Evolutionary conservation across 2,113 vertebrate species (phyloP).

Genomic region (Cebus imitator): DNA sequence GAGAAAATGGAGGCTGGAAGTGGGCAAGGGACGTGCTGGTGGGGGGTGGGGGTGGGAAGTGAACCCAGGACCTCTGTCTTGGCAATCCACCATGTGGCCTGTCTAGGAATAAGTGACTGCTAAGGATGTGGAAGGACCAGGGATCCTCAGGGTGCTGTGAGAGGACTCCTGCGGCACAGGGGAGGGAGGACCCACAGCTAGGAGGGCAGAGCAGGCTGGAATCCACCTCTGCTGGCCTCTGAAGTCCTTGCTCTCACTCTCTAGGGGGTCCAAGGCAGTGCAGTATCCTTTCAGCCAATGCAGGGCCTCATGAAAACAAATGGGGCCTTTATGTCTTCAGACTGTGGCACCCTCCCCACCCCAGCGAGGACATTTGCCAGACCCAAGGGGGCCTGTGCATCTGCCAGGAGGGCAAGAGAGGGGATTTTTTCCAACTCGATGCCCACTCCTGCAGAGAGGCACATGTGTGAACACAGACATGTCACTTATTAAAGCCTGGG

Average conservation of each 20-base stretch:
- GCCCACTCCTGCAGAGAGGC: background rate
- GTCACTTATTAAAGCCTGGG: background rate
- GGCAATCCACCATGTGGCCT: background rate
- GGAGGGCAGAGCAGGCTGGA: background rate
- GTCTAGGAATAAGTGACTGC: background rate
- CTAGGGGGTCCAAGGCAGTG: background rate
- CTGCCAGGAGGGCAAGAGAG: accelerated
- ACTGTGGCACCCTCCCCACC: background rate
- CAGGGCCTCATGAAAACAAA: too few relatives aligned
- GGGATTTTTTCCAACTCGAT: background rate
- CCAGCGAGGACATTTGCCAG: too few relatives aligned
- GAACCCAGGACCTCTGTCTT: background rate
- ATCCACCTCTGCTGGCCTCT: background rate
- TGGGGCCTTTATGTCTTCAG: background rate
- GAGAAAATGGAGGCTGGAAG: background rate
- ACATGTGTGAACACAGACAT: background rate
- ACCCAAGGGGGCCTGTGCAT: accelerated
- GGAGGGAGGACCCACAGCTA: background rate
- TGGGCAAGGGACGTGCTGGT: background rate
- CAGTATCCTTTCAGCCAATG: background rate
- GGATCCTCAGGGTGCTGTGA: background rate
- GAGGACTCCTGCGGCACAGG: background rate
- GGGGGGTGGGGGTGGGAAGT: background rate
- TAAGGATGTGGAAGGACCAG: background rate
- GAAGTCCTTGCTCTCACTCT: background rate